Evolutionary conservation across 2,888 invertebrate genomes (phyloP).

Genomic region (Thymelicus acteon): DNA sequence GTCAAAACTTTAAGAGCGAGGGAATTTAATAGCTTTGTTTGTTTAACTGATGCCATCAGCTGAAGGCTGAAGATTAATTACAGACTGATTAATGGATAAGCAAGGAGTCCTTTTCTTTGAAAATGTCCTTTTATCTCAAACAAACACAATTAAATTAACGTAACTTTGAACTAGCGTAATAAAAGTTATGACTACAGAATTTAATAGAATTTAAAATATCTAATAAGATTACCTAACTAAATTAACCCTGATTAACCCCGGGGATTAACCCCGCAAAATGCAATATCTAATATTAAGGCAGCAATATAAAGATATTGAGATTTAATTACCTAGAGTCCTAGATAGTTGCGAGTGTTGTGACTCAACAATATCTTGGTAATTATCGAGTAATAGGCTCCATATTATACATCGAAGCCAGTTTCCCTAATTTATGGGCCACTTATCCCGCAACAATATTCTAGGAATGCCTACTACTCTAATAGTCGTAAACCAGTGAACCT

Average conservation of each 20-base stretch:
- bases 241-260: no score
- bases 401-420: no score
- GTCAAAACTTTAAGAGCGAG: background rate
- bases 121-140: background rate
- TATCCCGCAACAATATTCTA: no score
- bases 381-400: no score
- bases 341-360: no score
- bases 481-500: no score
- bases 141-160: conserved; percentile 5
- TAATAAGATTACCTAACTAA: no score
- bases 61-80: conserved; percentile 32
- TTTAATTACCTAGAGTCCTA: background rate
- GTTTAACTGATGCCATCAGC: conserved; percentile 23
- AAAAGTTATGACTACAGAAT: background rate
- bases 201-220: background rate
- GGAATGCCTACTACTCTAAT: no score
- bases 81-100: conserved; percentile 24
- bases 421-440: no score
- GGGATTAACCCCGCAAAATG: no score
- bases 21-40: conserved; percentile 28
- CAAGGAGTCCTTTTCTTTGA: conserved; percentile 5
- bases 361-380: no score
- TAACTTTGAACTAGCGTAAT: background rate
- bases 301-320: background rate
- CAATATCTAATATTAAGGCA: no score